These are phyloP conservation scores for Chelonoidis abingdonii DNA, from an alignment of 2,113 vertebrate genomes.

Conservation along the genomic window DNA sequence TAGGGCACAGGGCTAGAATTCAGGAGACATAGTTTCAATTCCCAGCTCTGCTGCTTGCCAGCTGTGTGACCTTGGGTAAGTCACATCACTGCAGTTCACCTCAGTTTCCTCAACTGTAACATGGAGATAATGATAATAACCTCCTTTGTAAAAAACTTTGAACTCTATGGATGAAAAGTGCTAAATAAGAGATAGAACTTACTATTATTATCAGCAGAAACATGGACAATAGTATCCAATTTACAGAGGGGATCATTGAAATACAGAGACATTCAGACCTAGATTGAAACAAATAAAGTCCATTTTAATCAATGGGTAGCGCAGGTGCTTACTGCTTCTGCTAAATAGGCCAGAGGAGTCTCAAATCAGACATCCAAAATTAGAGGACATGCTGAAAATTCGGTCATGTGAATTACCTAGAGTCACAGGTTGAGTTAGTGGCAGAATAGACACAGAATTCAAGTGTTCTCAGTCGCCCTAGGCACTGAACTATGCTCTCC, in stretches of 20 bases:
- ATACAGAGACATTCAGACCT: background rate
- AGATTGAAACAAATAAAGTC: background rate
- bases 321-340: background rate
- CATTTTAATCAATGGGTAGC: background rate
- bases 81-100: too few relatives aligned
- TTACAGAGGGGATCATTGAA: background rate
- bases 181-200: background rate
- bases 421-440: fast-evolving
- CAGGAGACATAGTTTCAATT: too few relatives aligned
- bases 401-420: background rate
- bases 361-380: background rate
- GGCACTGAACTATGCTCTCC: background rate
- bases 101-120: too few relatives aligned
- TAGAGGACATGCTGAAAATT: background rate
- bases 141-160: too few relatives aligned
- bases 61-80: too few relatives aligned
- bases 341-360: fast-evolving
- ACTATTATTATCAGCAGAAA: fast-evolving
- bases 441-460: background rate
- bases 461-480: background rate
- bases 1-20: too few relatives aligned
- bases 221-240: background rate
- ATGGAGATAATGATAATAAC: too few relatives aligned
- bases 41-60: too few relatives aligned
- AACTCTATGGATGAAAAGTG: background rate